Conservation (phyloP, 1,140 invertebrate species). For the Drosophila malerkotliana region DNA sequence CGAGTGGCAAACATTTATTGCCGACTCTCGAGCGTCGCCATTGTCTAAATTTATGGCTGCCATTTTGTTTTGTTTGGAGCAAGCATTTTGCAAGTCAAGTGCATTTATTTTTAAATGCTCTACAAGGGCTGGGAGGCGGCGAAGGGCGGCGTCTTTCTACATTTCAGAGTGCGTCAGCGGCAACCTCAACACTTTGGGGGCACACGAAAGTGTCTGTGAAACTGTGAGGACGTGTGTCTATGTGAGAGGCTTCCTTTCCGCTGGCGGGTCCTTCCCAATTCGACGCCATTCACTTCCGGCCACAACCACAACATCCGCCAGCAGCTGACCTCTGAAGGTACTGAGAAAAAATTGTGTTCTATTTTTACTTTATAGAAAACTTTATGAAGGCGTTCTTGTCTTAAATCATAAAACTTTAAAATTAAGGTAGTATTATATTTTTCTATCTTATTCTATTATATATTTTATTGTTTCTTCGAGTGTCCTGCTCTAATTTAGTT, state of each 20-base stretch:
- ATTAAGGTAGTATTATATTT: neutral
- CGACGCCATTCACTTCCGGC: conserved; percentile 58
- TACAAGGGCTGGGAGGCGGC: conserved; percentile 25
- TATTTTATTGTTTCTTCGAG: conserved; percentile 1
- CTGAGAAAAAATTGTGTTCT: conserved; percentile 1
- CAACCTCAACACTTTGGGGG: conserved; percentile 65
- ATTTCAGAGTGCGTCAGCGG: conserved; percentile 62
- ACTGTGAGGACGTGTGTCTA: conserved; percentile 16
- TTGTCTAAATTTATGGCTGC: conserved; percentile 70
- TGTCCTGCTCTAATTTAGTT: conserved; percentile 60
- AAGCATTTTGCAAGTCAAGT: conserved; percentile 68
- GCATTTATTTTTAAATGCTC: conserved; percentile 74
- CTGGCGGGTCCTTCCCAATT: conserved; percentile 43
- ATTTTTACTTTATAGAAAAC: too few relatives aligned
- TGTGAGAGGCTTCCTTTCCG: conserved; percentile 25
- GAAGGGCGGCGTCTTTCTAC: conserved; percentile 14
- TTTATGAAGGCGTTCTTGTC: too few relatives aligned
- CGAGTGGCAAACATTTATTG: conserved; percentile 75
- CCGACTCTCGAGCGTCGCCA: conserved; percentile 53
- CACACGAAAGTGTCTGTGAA: conserved; percentile 1
- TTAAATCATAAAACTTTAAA: too few relatives aligned
- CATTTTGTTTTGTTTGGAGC: conserved; percentile 60
- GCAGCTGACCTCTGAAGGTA: conserved; percentile 54
- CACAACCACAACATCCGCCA: conserved; percentile 62
- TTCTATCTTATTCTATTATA: neutral